phyloP scores from a whole-genome alignment of 2,888 invertebrate genomes.

The Gryllus longicercus region DNA sequence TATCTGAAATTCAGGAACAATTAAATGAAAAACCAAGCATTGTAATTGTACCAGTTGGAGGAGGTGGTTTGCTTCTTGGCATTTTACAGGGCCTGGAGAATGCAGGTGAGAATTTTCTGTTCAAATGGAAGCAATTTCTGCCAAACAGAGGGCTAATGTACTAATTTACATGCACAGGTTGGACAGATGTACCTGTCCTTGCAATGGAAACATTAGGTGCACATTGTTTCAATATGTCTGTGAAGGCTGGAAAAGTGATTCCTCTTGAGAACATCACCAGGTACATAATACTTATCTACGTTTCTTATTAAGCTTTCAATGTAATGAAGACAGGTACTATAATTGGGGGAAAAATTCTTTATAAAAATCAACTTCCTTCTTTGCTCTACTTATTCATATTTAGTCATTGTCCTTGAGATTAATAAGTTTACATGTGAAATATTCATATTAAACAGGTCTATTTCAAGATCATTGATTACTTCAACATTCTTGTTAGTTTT shows the following conservation, averaged over 20 bases:
- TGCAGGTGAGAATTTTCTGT: constrained; percentile 20
- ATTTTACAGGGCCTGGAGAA: constrained; percentile 43
- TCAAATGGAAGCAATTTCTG: background rate
- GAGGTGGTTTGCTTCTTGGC: constrained; percentile 50
- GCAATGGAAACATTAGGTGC: constrained; percentile 52
- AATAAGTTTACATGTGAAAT: too few relatives aligned
- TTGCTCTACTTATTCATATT: too few relatives aligned
- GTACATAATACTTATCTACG: constrained; percentile 37
- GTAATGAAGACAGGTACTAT: too few relatives aligned
- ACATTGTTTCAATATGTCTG: constrained; percentile 47
- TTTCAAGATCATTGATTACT: too few relatives aligned
- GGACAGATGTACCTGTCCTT: constrained; percentile 47
- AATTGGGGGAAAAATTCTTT: too few relatives aligned
- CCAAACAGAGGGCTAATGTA: background rate
- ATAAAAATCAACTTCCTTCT: too few relatives aligned
- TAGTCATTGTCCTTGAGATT: too few relatives aligned
- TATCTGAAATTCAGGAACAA: constrained; percentile 48
- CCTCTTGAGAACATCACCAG: constrained; percentile 47
- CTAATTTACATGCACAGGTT: constrained; percentile 34
- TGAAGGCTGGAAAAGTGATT: constrained; percentile 46
- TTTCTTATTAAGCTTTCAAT: too few relatives aligned
- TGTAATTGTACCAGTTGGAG: constrained; percentile 50
- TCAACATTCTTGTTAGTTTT: too few relatives aligned
- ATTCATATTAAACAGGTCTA: too few relatives aligned
- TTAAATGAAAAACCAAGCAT: constrained; percentile 46